These are phyloP conservation scores for Myiagra hebetior DNA, from an alignment of 2,113 vertebrate genomes.

Conservation along the genomic window DNA sequence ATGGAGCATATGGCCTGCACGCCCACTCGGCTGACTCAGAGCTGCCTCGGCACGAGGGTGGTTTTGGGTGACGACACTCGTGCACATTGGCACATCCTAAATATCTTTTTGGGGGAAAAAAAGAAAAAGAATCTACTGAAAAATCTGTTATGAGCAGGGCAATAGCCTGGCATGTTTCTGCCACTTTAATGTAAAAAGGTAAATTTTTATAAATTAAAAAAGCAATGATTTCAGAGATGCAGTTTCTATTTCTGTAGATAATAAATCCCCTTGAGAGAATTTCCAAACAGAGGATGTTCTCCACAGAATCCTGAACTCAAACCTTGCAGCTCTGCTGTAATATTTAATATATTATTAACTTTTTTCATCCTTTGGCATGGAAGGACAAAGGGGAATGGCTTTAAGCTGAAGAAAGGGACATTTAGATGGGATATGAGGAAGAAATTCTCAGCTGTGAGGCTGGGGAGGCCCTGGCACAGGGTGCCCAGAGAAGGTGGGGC, in stretches of 20 bases:
- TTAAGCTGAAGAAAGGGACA: not conserved
- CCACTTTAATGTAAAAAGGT: not conserved
- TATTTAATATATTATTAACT: not conserved
- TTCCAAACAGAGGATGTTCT: not conserved
- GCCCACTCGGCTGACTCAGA: constrained; percentile 2
- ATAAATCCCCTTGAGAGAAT: not conserved
- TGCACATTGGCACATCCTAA: not conserved
- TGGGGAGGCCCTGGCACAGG: not conserved
- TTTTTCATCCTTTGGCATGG: not conserved
- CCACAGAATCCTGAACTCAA: not conserved
- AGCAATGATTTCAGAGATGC: too few relatives aligned
- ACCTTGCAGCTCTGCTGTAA: not conserved
- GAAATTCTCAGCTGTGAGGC: rapidly evolving
- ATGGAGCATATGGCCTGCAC: not conserved
- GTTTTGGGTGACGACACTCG: not conserved
- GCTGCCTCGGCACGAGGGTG: not conserved
- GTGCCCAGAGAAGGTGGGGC: not conserved
- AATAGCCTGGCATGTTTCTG: not conserved
- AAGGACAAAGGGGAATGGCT: not conserved
- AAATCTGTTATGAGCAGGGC: not conserved
- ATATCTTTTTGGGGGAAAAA: not conserved
- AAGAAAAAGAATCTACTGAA: not conserved
- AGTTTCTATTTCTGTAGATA: not conserved
- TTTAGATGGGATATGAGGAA: not conserved
- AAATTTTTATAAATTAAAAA: not conserved